These are phyloP conservation scores for Caenorhabditis sp. DNA, from an alignment of 2,888 invertebrate species.

Conservation along the genomic window DNA sequence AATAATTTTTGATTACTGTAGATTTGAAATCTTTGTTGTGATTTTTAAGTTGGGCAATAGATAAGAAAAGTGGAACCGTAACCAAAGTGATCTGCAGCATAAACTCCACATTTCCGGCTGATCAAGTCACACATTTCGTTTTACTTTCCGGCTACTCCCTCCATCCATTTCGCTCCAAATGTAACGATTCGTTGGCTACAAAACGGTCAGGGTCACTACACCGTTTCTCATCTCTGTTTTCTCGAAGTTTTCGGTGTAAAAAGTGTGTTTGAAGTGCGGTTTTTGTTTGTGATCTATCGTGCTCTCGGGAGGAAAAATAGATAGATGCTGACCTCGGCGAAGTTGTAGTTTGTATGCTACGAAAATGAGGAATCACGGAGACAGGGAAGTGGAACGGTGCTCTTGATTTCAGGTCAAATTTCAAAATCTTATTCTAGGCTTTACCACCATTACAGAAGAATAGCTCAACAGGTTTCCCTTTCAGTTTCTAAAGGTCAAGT, in stretches of 20 bases:
- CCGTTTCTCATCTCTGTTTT: neutral
- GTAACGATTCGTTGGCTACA: conserved; percentile 32
- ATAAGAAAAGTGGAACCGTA: too few relatives aligned
- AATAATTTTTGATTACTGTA: neutral
- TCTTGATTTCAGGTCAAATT: too few relatives aligned
- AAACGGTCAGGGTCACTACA: conserved; percentile 23
- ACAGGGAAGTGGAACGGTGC: conserved; percentile 17
- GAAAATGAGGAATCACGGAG: neutral
- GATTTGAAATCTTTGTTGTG: too few relatives aligned
- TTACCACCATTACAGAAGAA: too few relatives aligned
- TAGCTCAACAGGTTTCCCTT: too few relatives aligned
- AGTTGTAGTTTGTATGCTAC: conserved; percentile 35
- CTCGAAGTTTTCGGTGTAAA: conserved; percentile 20
- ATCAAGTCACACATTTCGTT: neutral
- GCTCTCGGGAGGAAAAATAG: conserved; percentile 12
- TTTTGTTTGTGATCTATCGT: conserved; percentile 33
- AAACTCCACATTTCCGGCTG: neutral
- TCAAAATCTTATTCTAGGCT: neutral
- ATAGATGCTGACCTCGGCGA: conserved; percentile 9
- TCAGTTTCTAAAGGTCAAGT: too few relatives aligned
- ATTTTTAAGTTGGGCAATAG: too few relatives aligned
- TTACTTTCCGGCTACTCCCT: neutral
- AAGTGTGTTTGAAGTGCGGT: conserved; percentile 42
- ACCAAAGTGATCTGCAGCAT: neutral
- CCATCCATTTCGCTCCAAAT: conserved; percentile 5